Evolutionary conservation across 1,140 invertebrate species (phyloP).

Genomic region (Pogonomyrmex californicus): DNA sequence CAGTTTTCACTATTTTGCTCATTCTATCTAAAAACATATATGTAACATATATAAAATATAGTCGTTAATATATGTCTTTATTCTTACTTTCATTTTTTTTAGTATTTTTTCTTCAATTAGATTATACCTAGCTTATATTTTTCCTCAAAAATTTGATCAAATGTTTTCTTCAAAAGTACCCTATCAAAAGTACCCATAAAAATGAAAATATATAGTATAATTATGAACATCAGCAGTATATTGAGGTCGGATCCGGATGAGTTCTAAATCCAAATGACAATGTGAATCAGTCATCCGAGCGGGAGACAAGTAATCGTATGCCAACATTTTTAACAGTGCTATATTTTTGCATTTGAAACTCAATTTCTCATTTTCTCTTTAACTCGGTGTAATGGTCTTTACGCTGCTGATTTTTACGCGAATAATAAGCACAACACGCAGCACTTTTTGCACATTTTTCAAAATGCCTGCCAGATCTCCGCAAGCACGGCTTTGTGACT

Average conservation of each 20-base stretch:
- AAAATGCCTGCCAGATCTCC: background rate
- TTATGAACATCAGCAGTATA: background rate
- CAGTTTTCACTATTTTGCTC: background rate
- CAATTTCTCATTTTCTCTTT: slow-evolving; percentile 2
- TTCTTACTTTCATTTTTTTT: background rate
- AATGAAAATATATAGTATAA: background rate
- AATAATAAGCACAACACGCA: background rate
- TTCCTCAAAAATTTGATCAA: background rate
- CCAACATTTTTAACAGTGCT: background rate
- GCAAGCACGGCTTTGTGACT: slow-evolving; percentile 22
- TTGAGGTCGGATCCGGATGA: background rate
- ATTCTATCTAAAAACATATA: background rate
- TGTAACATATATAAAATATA: background rate
- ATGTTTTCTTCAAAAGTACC: background rate
- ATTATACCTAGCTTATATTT: background rate
- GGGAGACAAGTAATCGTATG: background rate
- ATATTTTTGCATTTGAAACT: slow-evolving; percentile 2
- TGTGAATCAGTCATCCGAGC: background rate
- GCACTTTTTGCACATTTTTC: background rate
- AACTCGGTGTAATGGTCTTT: background rate
- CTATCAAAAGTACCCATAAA: background rate
- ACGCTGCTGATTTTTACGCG: slow-evolving; percentile 6
- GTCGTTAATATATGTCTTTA: background rate
- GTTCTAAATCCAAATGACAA: background rate
- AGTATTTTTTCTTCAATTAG: background rate